Conservation (phyloP, 2,888 invertebrate genomes). For the Eulithis prunata region DNA sequence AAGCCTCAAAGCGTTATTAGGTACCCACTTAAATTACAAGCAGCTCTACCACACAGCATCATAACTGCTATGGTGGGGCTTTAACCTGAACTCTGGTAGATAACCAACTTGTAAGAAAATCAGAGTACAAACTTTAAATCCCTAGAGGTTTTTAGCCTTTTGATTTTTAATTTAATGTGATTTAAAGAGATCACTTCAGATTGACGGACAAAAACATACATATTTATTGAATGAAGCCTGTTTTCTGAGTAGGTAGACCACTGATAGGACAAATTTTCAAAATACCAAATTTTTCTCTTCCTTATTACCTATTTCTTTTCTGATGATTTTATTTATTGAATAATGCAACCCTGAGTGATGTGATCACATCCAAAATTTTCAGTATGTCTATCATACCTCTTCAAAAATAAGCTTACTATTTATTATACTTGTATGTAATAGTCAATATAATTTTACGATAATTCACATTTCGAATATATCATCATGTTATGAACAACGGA, state of each 20-base stretch:
- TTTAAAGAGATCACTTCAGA: not conserved
- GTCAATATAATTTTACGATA: conserved; percentile 36
- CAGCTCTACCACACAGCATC: conserved; percentile 23
- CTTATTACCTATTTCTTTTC: too few relatives aligned
- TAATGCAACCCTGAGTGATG: not conserved
- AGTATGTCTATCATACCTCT: conserved; percentile 36
- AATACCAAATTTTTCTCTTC: too few relatives aligned
- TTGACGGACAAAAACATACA: too few relatives aligned
- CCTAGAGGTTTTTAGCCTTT: conserved; percentile 19
- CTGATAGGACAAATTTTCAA: too few relatives aligned
- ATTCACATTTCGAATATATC: conserved; percentile 37
- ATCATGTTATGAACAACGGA: conserved; percentile 45
- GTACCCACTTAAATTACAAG: conserved; percentile 21
- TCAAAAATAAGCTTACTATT: conserved; percentile 35
- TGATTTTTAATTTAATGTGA: conserved; percentile 7
- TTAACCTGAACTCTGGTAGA: conserved; percentile 9
- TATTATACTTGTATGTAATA: conserved; percentile 36
- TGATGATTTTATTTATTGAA: conserved; percentile 1
- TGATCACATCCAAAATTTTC: not conserved
- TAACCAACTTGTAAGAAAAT: conserved; percentile 32
- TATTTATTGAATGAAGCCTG: too few relatives aligned
- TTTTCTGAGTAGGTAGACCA: too few relatives aligned
- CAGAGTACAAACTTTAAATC: conserved; percentile 47
- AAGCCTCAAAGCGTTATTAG: too few relatives aligned
- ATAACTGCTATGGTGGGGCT: conserved; percentile 20